Evolutionary conservation across 2,113 vertebrate species (phyloP).

Genomic region (Oxyura jamaicensis): DNA sequence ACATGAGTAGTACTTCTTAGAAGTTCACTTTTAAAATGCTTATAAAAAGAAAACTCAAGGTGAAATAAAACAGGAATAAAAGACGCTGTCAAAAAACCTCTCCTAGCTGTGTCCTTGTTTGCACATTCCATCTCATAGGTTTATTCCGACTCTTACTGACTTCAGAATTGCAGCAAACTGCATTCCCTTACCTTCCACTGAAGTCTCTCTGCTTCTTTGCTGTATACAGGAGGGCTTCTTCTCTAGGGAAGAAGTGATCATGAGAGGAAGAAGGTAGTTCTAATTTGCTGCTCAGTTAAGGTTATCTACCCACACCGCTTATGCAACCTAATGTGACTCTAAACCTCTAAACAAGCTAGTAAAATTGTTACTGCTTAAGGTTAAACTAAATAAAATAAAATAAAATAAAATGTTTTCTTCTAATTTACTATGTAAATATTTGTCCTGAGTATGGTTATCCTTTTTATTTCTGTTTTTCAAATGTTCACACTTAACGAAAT

Average conservation of each 20-base stretch:
- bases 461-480: background rate
- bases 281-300: background rate
- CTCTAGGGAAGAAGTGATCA: background rate
- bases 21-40: background rate
- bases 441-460: background rate
- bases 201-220: background rate
- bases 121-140: fast-evolving
- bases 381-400: background rate
- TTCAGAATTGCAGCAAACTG: background rate
- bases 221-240: background rate
- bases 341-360: background rate
- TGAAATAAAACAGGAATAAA: background rate
- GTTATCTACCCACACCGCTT: background rate
- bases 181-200: background rate
- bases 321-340: background rate
- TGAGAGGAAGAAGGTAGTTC: background rate
- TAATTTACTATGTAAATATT: background rate
- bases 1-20: background rate
- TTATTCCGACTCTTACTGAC: background rate
- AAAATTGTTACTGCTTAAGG: background rate
- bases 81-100: background rate
- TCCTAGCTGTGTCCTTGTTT: background rate
- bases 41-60: background rate
- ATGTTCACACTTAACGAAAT: background rate
- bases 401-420: background rate